These are phyloP conservation scores for Polyodon spathula DNA, from an alignment of 2,113 vertebrate genomes.

Conservation along the genomic window DNA sequence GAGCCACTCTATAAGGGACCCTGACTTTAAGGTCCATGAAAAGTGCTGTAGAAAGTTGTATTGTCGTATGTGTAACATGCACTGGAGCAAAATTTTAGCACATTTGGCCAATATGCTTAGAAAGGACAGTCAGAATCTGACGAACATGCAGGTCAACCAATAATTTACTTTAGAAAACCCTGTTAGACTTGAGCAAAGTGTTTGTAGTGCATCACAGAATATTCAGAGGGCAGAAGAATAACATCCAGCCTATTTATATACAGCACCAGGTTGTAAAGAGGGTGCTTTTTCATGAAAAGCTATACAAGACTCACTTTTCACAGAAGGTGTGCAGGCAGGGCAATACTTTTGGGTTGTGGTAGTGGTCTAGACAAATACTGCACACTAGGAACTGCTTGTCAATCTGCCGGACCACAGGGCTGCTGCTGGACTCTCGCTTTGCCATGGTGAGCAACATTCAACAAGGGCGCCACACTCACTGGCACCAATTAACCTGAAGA, in stretches of 20 bases:
- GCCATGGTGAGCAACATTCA: conserved; percentile 61
- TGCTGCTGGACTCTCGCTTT: conserved; percentile 46
- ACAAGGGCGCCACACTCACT: conserved; percentile 21
- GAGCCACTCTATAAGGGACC: no score
- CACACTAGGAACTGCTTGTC: conserved; percentile 68
- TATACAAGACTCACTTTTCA: conserved; percentile 63
- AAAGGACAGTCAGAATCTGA: no score
- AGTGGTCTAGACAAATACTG: conserved; percentile 73
- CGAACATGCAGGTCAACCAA: no score
- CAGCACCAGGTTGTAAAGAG: no score
- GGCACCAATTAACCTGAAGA: conserved; percentile 35
- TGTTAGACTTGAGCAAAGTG: not conserved
- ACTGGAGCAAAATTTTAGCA: no score
- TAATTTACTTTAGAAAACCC: no score
- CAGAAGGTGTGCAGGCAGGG: conserved; percentile 94
- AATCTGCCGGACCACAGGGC: conserved; percentile 62
- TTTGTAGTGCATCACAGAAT: not conserved
- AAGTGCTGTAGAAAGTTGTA: no score
- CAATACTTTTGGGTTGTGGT: conserved; percentile 73
- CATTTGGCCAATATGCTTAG: no score
- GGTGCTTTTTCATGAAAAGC: no score
- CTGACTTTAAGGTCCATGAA: no score
- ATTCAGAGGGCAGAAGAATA: not conserved
- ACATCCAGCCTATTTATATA: not conserved
- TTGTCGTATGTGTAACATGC: no score